Percentiles rank a stretch among this genome's conserved stretches.
phyloP scores from a whole-genome alignment of 2,113 vertebrate genomes.

The Paradoxurus hermaphroditus region DNA sequence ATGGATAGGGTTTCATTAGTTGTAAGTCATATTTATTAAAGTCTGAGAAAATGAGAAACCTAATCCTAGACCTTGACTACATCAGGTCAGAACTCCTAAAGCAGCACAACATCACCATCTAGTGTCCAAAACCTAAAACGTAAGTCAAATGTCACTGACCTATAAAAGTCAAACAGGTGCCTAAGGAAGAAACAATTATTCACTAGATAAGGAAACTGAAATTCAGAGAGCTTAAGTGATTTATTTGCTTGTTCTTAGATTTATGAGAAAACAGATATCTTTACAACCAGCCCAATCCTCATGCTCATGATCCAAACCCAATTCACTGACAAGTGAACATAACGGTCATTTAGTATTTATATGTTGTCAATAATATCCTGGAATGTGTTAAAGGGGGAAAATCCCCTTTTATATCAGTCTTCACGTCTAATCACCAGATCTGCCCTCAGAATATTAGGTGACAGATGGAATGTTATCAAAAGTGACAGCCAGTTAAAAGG shows the following conservation, averaged over 20 bases:
- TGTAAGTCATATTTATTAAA: neutral
- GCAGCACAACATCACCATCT: slow-evolving; percentile 66
- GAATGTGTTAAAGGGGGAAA: neutral
- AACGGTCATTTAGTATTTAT: neutral
- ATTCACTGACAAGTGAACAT: neutral
- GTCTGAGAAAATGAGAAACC: neutral
- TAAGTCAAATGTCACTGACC: slow-evolving; percentile 24
- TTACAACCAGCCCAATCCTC: neutral
- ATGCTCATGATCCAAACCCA: neutral
- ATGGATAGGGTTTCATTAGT: neutral
- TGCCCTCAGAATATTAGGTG: neutral
- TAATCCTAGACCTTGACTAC: neutral
- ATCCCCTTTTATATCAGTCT: neutral
- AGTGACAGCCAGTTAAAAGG: neutral
- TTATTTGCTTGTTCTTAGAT: neutral
- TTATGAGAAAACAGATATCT: neutral
- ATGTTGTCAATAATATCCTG: neutral
- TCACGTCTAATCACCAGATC: neutral
- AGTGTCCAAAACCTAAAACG: slow-evolving; percentile 66
- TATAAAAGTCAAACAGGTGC: neutral
- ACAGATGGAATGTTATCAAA: neutral
- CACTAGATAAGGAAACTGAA: slow-evolving; percentile 34
- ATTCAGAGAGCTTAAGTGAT: neutral
- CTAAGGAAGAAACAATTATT: neutral
- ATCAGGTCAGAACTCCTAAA: neutral